Evolutionary conservation across 2,797 vertebrate genomes (phyloP).

Genomic region (Cryptoblepharus egeriae): DNA sequence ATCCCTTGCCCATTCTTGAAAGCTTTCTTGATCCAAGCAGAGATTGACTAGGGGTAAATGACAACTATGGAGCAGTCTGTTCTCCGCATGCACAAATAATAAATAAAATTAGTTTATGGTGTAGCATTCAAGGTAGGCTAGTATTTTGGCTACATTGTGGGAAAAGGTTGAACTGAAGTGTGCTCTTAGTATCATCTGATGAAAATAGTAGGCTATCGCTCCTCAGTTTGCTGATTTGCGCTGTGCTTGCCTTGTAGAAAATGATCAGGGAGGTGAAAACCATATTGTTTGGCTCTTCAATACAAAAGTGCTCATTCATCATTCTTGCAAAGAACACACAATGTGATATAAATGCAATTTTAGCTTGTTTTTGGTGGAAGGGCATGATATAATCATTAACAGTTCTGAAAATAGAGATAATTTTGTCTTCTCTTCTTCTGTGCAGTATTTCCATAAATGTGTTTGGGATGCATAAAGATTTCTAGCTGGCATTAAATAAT

Average conservation of each 20-base stretch:
- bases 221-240: conserved; percentile 36
- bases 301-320: conserved; percentile 40
- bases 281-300: conserved; percentile 33
- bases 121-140: conserved; percentile 41
- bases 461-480: background rate
- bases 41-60: conserved; percentile 16
- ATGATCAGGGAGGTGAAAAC: conserved; percentile 45
- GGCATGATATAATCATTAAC: background rate
- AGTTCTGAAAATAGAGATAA: background rate
- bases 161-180: conserved; percentile 33
- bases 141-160: conserved; percentile 53
- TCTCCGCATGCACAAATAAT: too few relatives aligned
- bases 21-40: background rate
- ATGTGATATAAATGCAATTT: conserved; percentile 23
- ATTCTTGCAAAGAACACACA: background rate
- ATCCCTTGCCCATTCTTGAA: background rate
- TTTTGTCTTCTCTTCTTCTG: background rate
- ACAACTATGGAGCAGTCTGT: conserved; percentile 41
- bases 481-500: background rate
- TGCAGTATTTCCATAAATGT: background rate
- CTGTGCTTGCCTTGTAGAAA: background rate
- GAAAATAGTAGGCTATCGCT: conserved; percentile 58
- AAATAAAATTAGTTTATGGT: conserved; percentile 39
- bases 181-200: conserved; percentile 54
- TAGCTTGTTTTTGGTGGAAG: background rate